Base-by-base conservation (phyloP, 2,797 vertebrate genomes). In the Microctenopoma lineatum region DNA sequence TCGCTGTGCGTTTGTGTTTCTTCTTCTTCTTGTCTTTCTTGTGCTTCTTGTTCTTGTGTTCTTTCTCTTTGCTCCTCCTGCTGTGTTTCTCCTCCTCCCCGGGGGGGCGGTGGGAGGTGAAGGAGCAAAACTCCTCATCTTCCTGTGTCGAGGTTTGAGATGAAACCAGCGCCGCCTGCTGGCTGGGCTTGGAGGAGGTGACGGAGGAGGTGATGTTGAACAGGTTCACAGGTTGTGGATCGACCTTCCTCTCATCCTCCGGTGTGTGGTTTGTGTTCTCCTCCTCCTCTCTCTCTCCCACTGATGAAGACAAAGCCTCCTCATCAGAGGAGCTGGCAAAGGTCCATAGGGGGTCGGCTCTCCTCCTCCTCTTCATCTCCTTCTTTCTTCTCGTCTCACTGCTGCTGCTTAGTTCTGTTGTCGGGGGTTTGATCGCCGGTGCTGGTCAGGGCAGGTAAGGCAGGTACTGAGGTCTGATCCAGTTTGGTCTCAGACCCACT, bases 251-350 rank as follows among this genome's bases (percentile, higher is more conserved):
- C 48, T 59, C 51, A 3, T n/a, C 73, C 34, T 71, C 27, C 10
- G 79, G 53, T 10, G 4, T 1, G 2, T 57, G 70, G 26, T 74
- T 18, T 1, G 10, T 63, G 4, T 82, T 68, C 18, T 89, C 78
- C 8, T 90, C 92, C 2, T 92, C 92, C 14, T 91, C 90, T 0
- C 87, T 91, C 26, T 94, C 94, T 7, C 91, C 95, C 42, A 95
- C 95, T 38, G 96, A 96, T 1, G 95, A 96, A 10, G 96, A 96
- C 4, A 95, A 96, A 11, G 96, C 96, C 59, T 96, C 94, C 67
- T 97, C 96, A 53, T 97, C 96, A 0, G 96, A 98, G 4, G 97
- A 99, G 78, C 93, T 92, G 59, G 92, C 95, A 58, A 99, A 99
- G 84, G 99, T 99, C 98, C 95, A 98, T 96, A 8, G 97, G 84